phyloP scores from a whole-genome alignment of 1,140 invertebrate genomes.

The Hyposmocoma kahamanoa region DNA sequence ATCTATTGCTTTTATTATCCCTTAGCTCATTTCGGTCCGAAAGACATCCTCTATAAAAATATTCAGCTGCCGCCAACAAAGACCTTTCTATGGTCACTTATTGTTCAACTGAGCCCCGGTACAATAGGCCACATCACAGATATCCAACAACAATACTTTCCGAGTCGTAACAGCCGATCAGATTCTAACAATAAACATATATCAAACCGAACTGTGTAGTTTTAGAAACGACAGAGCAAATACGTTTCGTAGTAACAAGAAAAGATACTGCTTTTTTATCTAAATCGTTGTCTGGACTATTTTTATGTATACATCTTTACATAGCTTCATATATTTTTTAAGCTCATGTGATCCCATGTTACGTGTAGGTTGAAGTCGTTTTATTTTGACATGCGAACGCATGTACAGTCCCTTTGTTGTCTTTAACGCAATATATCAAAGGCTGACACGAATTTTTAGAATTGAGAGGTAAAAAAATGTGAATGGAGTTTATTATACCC shows the following conservation, averaged over 20 bases:
- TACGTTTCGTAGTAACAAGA: slow-evolving; percentile 14
- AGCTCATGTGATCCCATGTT: slow-evolving; percentile 31
- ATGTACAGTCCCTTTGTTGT: slow-evolving; percentile 53
- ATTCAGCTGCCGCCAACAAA: slow-evolving; percentile 57
- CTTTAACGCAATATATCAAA: slow-evolving; percentile 54
- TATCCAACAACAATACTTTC: slow-evolving; percentile 52
- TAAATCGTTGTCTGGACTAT: too few relatives aligned
- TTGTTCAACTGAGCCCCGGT: slow-evolving; percentile 47
- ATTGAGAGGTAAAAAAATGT: slow-evolving; percentile 25
- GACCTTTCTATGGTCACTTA: slow-evolving; percentile 56
- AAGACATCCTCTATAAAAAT: slow-evolving; percentile 54
- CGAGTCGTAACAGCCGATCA: slow-evolving; percentile 34
- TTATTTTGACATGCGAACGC: slow-evolving; percentile 65
- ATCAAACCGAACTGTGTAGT: slow-evolving; percentile 16
- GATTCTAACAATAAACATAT: slow-evolving; percentile 37
- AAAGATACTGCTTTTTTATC: slow-evolving; percentile 11
- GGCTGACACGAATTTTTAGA: slow-evolving; percentile 36
- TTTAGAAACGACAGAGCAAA: slow-evolving; percentile 19
- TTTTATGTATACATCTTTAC: too few relatives aligned
- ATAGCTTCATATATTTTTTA: too few relatives aligned
- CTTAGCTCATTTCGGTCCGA: slow-evolving; percentile 36
- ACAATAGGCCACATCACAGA: slow-evolving; percentile 55
- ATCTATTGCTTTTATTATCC: slow-evolving; percentile 8
- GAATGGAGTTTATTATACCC: slow-evolving; percentile 23
- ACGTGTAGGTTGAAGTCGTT: slow-evolving; percentile 50